Evolutionary conservation across 2,797 vertebrate species (phyloP), one percentile per base, ranked within the genome.

Genomic region (Sebastes miniatus): DNA sequence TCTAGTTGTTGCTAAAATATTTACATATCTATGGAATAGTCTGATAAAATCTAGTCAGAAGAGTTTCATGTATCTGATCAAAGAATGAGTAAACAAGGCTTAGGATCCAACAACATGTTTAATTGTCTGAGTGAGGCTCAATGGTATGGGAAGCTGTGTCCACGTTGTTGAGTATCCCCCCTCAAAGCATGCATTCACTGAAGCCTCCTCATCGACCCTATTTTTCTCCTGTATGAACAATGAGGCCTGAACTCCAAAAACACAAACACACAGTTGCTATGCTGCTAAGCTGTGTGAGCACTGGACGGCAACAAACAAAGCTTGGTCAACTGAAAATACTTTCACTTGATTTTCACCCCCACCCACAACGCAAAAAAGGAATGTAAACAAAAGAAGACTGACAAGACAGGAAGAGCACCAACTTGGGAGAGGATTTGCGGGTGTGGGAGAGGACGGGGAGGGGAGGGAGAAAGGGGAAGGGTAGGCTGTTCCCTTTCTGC

Each of bases 371-470:
- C 56, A 29, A 54, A 39, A 14, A 34, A n/a, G 77, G 86, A 91
- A 88, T 71, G 89, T 93, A 79, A 93, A 93, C 87, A 93, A 87
- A 91, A 88, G 88, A 25, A 58, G 71, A 80, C 36, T 43, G 25
- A 73, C 36, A 39, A 77, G 69, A 76, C 69, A 81, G 82, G 79
- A 84, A 84, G 86, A 77, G 59, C 47, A 70, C 8, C 78, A 39
- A 83, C 62, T 82, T 57, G 14, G 77, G 77, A 62, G 75, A 70
- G 73, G 67, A 32, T 82, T 25, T 76, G 69, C 6, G 88, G 83
- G 87, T 79, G 85, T 77, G 87, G 78, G 75, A 88, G 64, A 86
- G 78, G 79, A 70, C 13, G 2, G 22, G 47, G 69, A 29, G 18
- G 10, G 76, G 69, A 14, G n/a, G 36, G 65, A 20, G 36, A 18